These are phyloP conservation scores for Lethenteron reissneri DNA, from an alignment of 2,113 vertebrate genomes.

Conservation along the genomic window DNA sequence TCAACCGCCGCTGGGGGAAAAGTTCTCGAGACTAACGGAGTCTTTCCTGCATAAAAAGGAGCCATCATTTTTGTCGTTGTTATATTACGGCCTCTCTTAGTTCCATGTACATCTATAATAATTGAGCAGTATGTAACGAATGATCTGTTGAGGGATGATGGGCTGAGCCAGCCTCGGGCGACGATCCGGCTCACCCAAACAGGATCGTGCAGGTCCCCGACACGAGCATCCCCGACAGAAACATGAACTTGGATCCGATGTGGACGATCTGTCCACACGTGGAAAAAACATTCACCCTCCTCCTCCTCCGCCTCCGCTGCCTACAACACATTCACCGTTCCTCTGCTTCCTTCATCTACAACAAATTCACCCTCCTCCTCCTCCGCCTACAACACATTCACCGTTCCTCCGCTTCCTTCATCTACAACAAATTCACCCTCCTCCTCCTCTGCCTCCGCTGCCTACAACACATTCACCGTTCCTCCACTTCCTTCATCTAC, in stretches of 20 bases:
- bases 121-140: neutral
- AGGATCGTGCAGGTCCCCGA: constrained; percentile 56
- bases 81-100: neutral
- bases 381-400: no score
- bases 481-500: no score
- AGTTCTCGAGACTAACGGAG: neutral
- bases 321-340: no score
- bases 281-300: neutral
- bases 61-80: neutral
- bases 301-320: no score
- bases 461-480: no score
- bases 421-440: neutral
- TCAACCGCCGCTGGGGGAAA: neutral
- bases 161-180: neutral
- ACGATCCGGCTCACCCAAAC: constrained; percentile 50
- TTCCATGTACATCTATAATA: neutral
- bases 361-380: no score
- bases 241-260: constrained; percentile 84
- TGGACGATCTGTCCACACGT: constrained; percentile 47
- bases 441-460: no score
- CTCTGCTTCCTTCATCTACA: no score
- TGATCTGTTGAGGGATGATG: neutral
- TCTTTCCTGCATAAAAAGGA: neutral
- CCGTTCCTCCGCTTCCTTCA: no score
- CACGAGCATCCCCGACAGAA: constrained; percentile 49